These are phyloP conservation scores for Brachionus sp. DNA, from an alignment of 1,140 invertebrate species.

Conservation along the genomic window DNA sequence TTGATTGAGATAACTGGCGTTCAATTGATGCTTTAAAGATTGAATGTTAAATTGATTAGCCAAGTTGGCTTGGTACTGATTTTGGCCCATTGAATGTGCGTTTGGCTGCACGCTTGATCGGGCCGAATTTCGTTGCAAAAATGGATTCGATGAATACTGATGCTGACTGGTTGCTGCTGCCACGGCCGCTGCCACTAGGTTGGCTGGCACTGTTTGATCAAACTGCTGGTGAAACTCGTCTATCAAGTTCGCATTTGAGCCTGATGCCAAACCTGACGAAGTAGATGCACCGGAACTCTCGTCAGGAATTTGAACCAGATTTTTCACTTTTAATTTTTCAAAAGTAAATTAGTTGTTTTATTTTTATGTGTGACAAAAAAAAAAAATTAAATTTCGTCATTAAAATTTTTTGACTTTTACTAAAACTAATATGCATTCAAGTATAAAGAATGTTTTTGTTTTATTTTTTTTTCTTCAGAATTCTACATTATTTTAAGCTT, in stretches of 20 bases:
- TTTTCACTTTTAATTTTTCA: background rate
- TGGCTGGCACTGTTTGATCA: constrained; percentile 30
- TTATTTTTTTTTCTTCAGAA: no score
- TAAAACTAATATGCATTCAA: no score
- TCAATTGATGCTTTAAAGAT: background rate
- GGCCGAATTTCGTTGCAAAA: constrained; percentile 5
- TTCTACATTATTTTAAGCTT: no score
- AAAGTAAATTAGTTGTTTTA: background rate
- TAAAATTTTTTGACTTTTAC: no score
- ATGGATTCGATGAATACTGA: background rate
- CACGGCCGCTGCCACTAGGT: constrained; percentile 1
- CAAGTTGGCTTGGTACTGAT: background rate
- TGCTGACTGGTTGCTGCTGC: constrained; percentile 11
- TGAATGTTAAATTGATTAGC: background rate
- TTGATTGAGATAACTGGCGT: background rate
- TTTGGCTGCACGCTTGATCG: background rate
- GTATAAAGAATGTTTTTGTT: no score
- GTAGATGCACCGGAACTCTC: constrained; percentile 5
- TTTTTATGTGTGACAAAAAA: no score
- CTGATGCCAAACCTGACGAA: background rate
- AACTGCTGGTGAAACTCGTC: constrained; percentile 27
- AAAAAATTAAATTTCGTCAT: no score
- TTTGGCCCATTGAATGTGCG: background rate
- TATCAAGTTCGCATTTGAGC: background rate
- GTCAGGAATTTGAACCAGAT: constrained; percentile 22